A percentile compares a stretch with the other conserved stretches of the same genome.
Evolutionary conservation across 1,140 invertebrate species (phyloP).

Genomic region (Artemia franciscana): DNA sequence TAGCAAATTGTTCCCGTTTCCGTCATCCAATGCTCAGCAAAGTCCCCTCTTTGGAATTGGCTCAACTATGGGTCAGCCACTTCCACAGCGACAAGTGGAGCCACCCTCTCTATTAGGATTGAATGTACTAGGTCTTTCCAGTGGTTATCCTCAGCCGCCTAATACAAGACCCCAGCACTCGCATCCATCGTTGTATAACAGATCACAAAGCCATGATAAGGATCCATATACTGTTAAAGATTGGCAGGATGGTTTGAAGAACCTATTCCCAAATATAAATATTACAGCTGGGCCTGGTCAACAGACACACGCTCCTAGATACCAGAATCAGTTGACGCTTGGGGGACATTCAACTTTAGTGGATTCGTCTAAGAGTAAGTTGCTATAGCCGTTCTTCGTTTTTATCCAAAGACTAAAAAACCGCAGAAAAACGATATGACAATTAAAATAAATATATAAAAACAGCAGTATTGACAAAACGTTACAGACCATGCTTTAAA

Average conservation of each 20-base stretch:
- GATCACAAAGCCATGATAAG: neutral
- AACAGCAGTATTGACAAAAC: too few species aligned
- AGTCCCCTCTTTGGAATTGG: constrained; percentile 18
- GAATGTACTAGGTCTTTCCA: constrained; percentile 7
- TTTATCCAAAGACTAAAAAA: too few species aligned
- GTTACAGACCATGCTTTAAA: too few species aligned
- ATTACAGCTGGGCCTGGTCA: constrained; percentile 20
- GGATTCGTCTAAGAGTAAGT: too few species aligned
- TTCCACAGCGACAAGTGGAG: neutral
- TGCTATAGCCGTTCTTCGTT: too few species aligned
- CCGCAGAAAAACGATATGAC: too few species aligned
- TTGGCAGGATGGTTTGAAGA: constrained; percentile 24
- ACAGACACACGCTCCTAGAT: constrained; percentile 4
- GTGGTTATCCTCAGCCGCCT: constrained; percentile 7
- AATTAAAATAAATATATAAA: too few species aligned
- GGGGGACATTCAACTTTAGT: too few species aligned
- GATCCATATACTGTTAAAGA: constrained; percentile 17
- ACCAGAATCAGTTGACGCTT: too few species aligned
- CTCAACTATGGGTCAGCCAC: constrained; percentile 1
- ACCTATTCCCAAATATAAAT: constrained; percentile 25
- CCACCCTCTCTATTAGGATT: constrained; percentile 6
- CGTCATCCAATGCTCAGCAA: neutral
- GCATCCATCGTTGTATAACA: constrained; percentile 4
- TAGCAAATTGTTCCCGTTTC: constrained; percentile 25
- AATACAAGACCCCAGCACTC: constrained; percentile 5